phyloP scores from a whole-genome alignment of 2,113 vertebrate species.

The Lota lota region DNA sequence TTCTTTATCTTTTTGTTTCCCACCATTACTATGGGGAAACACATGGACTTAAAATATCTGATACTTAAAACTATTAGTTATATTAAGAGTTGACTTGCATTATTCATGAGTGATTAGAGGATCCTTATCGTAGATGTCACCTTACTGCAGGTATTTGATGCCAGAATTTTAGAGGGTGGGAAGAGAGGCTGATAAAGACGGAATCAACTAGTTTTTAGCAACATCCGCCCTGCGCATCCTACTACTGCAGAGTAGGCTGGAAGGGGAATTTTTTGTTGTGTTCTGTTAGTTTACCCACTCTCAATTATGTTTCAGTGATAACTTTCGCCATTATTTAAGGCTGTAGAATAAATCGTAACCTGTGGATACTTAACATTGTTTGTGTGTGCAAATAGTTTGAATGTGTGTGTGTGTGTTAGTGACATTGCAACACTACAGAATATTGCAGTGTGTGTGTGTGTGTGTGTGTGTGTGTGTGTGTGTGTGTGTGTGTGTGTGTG shows the following conservation, averaged over 20 bases:
- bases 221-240: not conserved
- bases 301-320: no score
- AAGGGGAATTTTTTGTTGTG: no score
- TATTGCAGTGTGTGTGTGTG: no score
- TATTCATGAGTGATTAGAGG: conserved; percentile 50
- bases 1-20: conserved; percentile 4
- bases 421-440: no score
- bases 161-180: conserved; percentile 17
- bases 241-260: not conserved
- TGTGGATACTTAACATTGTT: no score
- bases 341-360: no score
- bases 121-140: conserved; percentile 39
- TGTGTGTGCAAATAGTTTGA: no score
- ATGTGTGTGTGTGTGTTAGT: no score
- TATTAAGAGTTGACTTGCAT: conserved; percentile 28
- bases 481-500: no score
- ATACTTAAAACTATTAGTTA: conserved; percentile 9
- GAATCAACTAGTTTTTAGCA: conserved; percentile 26
- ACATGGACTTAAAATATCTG: conserved; percentile 9
- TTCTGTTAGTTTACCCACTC: no score
- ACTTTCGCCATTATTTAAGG: no score
- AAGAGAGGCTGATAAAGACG: conserved; percentile 41
- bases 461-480: no score
- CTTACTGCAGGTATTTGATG: conserved; percentile 46
- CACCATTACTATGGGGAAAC: not conserved